A percentile compares a stretch with the other conserved stretches of the same genome.
phyloP scores from a whole-genome alignment of 1,140 invertebrate genomes.

The Spodoptera litura region DNA sequence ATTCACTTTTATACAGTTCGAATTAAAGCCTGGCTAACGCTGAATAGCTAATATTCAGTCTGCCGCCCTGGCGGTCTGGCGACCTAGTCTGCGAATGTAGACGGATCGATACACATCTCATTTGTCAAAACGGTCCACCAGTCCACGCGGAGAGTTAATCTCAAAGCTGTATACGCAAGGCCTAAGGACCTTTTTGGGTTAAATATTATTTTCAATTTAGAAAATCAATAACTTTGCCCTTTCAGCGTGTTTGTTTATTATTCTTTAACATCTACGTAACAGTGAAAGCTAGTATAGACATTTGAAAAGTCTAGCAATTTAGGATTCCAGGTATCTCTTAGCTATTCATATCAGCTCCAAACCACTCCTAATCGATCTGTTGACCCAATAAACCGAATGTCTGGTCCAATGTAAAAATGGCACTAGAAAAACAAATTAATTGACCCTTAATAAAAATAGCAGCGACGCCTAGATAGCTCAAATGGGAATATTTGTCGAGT shows the following conservation, averaged over 20 bases:
- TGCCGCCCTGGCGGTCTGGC: constrained; percentile 9
- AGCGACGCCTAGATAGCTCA: constrained; percentile 2
- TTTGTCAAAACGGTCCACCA: constrained; percentile 22
- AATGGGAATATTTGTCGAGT: background rate
- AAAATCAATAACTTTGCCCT: constrained; percentile 17
- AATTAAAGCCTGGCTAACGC: background rate
- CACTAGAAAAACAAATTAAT: constrained; percentile 11
- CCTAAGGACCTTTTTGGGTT: constrained; percentile 4
- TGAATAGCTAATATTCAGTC: constrained; percentile 12
- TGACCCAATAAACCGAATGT: constrained; percentile 9
- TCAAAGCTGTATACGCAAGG: background rate
- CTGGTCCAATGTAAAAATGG: constrained; percentile 1
- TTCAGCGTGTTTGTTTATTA: background rate
- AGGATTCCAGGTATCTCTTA: background rate
- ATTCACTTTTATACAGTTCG: background rate
- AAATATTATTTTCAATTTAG: background rate
- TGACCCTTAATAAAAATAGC: constrained; percentile 30
- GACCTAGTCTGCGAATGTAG: constrained; percentile 13
- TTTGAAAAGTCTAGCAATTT: too few species aligned
- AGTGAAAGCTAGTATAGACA: too few species aligned
- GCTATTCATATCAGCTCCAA: background rate
- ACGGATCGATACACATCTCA: constrained; percentile 29
- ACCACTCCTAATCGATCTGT: background rate
- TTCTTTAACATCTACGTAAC: too few species aligned
- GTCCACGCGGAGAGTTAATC: constrained; percentile 15